Base-by-base conservation (phyloP, 2,888 invertebrate species). In the Proisotoma minuta region DNA sequence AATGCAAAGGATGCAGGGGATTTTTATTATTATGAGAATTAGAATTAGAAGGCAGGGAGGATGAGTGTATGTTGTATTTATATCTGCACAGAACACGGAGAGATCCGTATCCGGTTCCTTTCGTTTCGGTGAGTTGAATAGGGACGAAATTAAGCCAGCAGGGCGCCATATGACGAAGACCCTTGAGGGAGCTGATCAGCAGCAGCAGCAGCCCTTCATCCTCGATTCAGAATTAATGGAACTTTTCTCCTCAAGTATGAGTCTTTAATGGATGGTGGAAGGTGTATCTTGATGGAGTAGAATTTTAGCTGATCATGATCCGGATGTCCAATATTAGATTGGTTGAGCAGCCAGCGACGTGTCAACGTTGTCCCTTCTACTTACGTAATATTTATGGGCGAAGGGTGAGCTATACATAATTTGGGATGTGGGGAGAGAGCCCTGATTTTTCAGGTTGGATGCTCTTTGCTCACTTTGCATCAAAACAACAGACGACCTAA, bases 401-500 rank as follows among this genome's bases (percentile, higher is more conserved):
- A n/a, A n/a, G n/a, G n/a, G n/a, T n/a, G n/a, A n/a, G n/a, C n/a
- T n/a, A n/a, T n/a, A n/a, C n/a, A n/a, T n/a, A n/a, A n/a, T n/a
- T n/a, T n/a, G n/a, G n/a, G n/a, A n/a, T n/a, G n/a, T n/a, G 60
- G 54, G 59, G 57, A 50, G 61, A 61, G 62, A 63, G 60, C 47
- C 52, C 63, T 61, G 72, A 72, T 72, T 72, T 72, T 72, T 72
- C 69, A 72, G 72, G 72, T 72, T 70, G 69, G 68, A 59, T 72
- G 72, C 60, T 66, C 65, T 67, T 70, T 67, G 68, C 64, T 70
- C 70, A 66, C 64, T 63, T 56, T 56, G 56, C 56, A 56, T 56
- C 56, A 56, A 23, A 56, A 43, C 56, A 56, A n/a, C n/a, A n/a
- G n/a, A n/a, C n/a, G n/a, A n/a, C n/a, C n/a, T n/a, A n/a, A n/a